A percentile compares a stretch with the other conserved stretches of the same genome.
Evolutionary conservation across 2,888 invertebrate species (phyloP).

Genomic region (Hedya salicella): DNA sequence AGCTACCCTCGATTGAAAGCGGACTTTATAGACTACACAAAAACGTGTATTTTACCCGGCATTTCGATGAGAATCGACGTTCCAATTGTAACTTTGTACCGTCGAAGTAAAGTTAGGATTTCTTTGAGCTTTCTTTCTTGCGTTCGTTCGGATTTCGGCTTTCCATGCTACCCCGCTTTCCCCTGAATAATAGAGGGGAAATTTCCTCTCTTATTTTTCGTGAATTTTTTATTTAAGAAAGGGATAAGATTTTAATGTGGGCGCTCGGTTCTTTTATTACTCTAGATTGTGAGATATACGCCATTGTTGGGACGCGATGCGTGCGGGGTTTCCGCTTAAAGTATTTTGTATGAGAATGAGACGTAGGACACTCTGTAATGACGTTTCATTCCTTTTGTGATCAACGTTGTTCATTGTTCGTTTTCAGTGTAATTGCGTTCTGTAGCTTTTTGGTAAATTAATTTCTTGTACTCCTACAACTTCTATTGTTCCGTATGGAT

Average conservation of each 20-base stretch:
- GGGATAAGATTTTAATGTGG: slow-evolving; percentile 85
- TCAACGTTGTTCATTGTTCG: slow-evolving; percentile 52
- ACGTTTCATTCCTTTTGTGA: slow-evolving; percentile 66
- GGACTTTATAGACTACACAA: slow-evolving; percentile 57
- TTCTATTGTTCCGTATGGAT: background rate
- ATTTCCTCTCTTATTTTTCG: slow-evolving; percentile 82
- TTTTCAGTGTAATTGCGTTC: slow-evolving; percentile 39
- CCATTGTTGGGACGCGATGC: slow-evolving; percentile 79
- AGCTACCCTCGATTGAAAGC: slow-evolving; percentile 58
- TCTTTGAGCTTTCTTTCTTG: slow-evolving; percentile 66
- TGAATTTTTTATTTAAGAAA: slow-evolving; percentile 85
- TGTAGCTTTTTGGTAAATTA: slow-evolving; percentile 27
- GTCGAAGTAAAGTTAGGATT: slow-evolving; percentile 73
- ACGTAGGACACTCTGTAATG: slow-evolving; percentile 63
- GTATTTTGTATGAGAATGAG: slow-evolving; percentile 78
- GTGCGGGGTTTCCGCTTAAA: slow-evolving; percentile 82
- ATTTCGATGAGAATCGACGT: slow-evolving; percentile 51
- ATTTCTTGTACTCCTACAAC: slow-evolving; percentile 10
- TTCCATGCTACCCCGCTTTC: slow-evolving; percentile 58
- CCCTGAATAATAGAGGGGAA: slow-evolving; percentile 81
- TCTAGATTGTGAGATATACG: slow-evolving; percentile 77
- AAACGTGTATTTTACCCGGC: too few species aligned
- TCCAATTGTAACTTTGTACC: slow-evolving; percentile 75
- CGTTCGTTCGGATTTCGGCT: slow-evolving; percentile 54
- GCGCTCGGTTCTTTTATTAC: slow-evolving; percentile 79